Evolutionary conservation across 1,140 invertebrate genomes (phyloP), one percentile per base, ranked within the genome.

Genomic region (Drosophila auraria): DNA sequence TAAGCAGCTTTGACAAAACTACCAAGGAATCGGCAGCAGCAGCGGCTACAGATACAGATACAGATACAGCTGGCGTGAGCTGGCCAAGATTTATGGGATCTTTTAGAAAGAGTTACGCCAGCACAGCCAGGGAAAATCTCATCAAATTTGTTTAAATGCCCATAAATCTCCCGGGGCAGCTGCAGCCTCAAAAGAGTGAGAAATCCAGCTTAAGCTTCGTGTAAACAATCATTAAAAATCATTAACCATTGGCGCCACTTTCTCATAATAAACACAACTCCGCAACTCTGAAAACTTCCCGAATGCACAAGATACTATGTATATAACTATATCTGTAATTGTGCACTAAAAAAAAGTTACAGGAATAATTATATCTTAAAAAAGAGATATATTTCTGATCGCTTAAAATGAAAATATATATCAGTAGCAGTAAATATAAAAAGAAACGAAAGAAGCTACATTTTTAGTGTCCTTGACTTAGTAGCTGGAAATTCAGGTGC

Each of bases 81-180:
- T 72, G 84, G 53, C 70, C 56, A 84, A 89, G 84, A 89, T 89
- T 89, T 89, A 89, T 89, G 86, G 84, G 78, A 79, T 89, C 84
- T 89, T 89, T 89, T 89, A 89, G 77, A 78, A 78, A 87, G 80
- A 75, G 72, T 87, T 87, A 83, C 80, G 82, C 83, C 66, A 65
- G 71, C 76, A 62, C 76, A 74, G 30, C 36, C 51, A 42, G 68
- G 68, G 65, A 79, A 83, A 84, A 87, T 87, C 81, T 89, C 84
- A 89, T 89, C 84, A 89, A 89, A 89, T 89, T 89, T 89, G 87
- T 89, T 89, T 84, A 84, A 90, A 89, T 89, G 84, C 81, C 83
- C 84, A 89, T 89, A 89, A 89, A 89, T 89, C 84, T 89, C 53
- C 47, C 15, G 72, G 57, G 82, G 75, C 84, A 89, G 83, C 83